Evolutionary conservation across 2,888 invertebrate species (phyloP).

Genomic region (Seira sanloemensis): DNA sequence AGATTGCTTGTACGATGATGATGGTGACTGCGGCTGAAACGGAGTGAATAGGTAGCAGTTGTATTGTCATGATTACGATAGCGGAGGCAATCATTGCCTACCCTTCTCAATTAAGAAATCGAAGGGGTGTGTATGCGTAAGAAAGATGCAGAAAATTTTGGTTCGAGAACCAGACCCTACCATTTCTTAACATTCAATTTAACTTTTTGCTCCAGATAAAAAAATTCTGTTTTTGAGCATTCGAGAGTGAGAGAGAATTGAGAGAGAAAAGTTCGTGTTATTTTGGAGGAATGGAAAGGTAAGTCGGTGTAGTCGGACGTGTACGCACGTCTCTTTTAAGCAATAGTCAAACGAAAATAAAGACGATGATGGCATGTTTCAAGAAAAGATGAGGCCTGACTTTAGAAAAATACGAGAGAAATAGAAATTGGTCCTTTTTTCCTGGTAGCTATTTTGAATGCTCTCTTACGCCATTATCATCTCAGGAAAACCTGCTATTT

Average conservation of each 20-base stretch:
- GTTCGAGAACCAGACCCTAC: slow-evolving; percentile 57
- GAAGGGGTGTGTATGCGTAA: slow-evolving; percentile 60
- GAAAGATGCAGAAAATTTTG: slow-evolving; percentile 55
- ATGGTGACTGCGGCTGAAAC: no score
- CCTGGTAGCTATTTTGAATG: slow-evolving; percentile 64
- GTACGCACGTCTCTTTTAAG: slow-evolving; percentile 50
- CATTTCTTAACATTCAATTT: slow-evolving; percentile 42
- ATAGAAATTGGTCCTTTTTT: slow-evolving; percentile 56
- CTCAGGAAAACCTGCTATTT: slow-evolving; percentile 57
- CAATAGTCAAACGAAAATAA: slow-evolving; percentile 26
- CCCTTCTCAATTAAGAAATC: slow-evolving; percentile 64
- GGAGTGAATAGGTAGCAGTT: slow-evolving; percentile 51
- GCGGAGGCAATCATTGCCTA: slow-evolving; percentile 64
- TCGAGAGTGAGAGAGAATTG: no score
- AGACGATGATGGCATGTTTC: slow-evolving; percentile 12
- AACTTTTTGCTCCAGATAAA: slow-evolving; percentile 34
- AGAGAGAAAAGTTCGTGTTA: no score
- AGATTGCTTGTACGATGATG: no score
- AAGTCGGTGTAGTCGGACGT: slow-evolving; percentile 32
- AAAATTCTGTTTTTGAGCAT: not conserved
- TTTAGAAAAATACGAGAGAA: slow-evolving; percentile 28
- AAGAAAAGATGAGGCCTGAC: slow-evolving; percentile 23
- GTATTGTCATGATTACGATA: slow-evolving; percentile 58
- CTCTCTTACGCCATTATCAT: slow-evolving; percentile 11
- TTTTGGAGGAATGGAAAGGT: no score